Base-by-base conservation (phyloP, 2,113 vertebrate species). In the Hipposideros armiger region DNA sequence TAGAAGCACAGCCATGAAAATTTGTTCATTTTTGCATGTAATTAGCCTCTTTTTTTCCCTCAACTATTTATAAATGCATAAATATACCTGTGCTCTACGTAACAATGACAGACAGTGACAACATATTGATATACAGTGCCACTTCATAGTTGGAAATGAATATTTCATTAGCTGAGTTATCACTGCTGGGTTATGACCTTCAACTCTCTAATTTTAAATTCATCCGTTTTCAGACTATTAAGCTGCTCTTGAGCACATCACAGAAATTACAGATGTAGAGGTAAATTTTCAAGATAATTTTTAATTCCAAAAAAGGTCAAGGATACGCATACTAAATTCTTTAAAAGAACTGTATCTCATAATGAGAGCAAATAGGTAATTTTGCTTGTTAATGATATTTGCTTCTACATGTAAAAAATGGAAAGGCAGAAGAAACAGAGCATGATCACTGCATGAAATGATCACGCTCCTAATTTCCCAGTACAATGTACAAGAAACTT, bases 161-260 rank as follows among this genome's bases (percentile, higher is more conserved):
- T 98, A 98, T 98, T 98, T 97, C 98, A 98, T 98, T 97, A 98
- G 98, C 97, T 98, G 98, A 98, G 97, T 98, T 98, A 98, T 98
- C 98, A 97, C 96, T 98, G 2, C 90, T 96, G 94, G 98, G 97
- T 97, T 98, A 98, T 83, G 98, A 98, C 98, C 98, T 98, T 98
- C 98, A 98, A 97, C 96, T 95, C 97, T 36, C 96, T 90, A 67
- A 98, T 98, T 98, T 98, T 96, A 95, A 98, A 98, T 98, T 98
- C 96, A 97, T 98, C 98, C 91, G 47, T 98, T 98, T 98, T 98
- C 96, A 96, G 96, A 97, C 93, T 97, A 98, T 97, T 98, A 98
- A 98, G 95, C 84, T 92, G 80, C 93, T 96, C 96, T 96, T 95
- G 85, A 97, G 96, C 94, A 97, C 90, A 95, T 97, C 95, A 96